phyloP scores from a whole-genome alignment of 2,113 vertebrate species.

The Sebastes fasciatus region DNA sequence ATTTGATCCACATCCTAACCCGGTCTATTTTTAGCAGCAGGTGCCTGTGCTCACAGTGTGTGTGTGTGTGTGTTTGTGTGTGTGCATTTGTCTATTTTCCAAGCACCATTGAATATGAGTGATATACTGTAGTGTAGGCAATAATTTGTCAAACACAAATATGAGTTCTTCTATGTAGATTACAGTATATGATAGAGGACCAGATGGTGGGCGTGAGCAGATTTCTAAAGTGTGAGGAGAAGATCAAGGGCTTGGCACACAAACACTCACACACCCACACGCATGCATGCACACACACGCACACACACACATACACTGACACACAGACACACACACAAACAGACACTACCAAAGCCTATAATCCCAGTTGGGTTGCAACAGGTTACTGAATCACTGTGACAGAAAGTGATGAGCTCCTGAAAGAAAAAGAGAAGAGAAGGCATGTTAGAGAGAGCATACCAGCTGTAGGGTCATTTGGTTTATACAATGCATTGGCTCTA shows the following conservation, averaged over 20 bases:
- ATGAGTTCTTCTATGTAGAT: slow-evolving; percentile 1
- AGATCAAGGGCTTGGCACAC: slow-evolving; percentile 58
- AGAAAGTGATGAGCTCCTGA: slow-evolving; percentile 16
- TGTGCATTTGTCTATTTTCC: background rate
- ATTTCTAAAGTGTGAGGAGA: slow-evolving; percentile 63
- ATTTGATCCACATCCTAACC: slow-evolving; percentile 17
- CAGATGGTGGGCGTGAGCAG: slow-evolving; percentile 63
- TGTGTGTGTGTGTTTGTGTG: background rate
- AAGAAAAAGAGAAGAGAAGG: background rate
- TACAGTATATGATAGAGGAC: slow-evolving; percentile 22
- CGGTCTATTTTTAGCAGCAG: slow-evolving; percentile 39
- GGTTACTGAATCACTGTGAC: slow-evolving; percentile 37
- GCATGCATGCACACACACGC: slow-evolving; percentile 16
- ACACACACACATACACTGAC: slow-evolving; percentile 3
- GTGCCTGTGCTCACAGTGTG: background rate
- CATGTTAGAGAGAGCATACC: background rate
- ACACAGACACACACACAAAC: background rate
- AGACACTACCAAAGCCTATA: slow-evolving; percentile 26
- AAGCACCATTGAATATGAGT: slow-evolving; percentile 1
- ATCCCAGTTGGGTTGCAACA: slow-evolving; percentile 50
- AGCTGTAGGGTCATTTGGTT: background rate
- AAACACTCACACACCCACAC: slow-evolving; percentile 13
- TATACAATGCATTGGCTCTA: background rate
- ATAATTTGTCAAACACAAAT: slow-evolving; percentile 15
- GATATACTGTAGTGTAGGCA: background rate